phyloP scores from a whole-genome alignment of 2,113 vertebrate genomes.

The Oxyura jamaicensis region DNA sequence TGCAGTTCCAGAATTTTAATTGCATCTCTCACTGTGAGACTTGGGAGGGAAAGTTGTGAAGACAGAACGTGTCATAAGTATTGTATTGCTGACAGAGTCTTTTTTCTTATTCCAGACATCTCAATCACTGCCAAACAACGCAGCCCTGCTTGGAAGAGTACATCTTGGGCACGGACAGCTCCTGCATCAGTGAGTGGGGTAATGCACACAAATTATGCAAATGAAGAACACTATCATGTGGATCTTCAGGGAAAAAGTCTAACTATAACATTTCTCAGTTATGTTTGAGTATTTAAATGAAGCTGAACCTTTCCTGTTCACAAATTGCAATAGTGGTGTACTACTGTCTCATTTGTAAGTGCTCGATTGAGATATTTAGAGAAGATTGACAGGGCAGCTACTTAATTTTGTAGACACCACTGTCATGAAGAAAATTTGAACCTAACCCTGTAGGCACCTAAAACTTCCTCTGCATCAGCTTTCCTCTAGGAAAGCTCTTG shows the following conservation, averaged over 20 bases:
- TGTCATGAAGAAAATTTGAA: background rate
- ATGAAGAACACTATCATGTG: background rate
- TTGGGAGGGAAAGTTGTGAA: background rate
- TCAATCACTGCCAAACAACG: slow-evolving; percentile 28
- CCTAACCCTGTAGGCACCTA: background rate
- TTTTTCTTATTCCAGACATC: slow-evolving; percentile 21
- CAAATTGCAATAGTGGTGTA: background rate
- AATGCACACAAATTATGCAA: slow-evolving; percentile 19
- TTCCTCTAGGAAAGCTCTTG: background rate
- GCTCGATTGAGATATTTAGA: background rate
- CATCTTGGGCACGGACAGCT: background rate
- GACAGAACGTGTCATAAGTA: background rate
- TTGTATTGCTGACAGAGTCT: slow-evolving; percentile 25
- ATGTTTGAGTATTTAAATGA: background rate
- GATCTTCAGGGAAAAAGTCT: background rate
- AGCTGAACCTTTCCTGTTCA: background rate
- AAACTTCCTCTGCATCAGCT: background rate
- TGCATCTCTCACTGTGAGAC: background rate
- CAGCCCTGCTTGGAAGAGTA: background rate
- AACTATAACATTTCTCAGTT: background rate
- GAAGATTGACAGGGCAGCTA: background rate
- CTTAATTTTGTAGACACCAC: background rate
- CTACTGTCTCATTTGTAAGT: background rate
- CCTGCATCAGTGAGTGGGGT: background rate
- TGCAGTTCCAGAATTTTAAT: slow-evolving; percentile 63